Base-by-base conservation (phyloP, 2,888 invertebrate genomes). In the Stenodera caucasica region DNA sequence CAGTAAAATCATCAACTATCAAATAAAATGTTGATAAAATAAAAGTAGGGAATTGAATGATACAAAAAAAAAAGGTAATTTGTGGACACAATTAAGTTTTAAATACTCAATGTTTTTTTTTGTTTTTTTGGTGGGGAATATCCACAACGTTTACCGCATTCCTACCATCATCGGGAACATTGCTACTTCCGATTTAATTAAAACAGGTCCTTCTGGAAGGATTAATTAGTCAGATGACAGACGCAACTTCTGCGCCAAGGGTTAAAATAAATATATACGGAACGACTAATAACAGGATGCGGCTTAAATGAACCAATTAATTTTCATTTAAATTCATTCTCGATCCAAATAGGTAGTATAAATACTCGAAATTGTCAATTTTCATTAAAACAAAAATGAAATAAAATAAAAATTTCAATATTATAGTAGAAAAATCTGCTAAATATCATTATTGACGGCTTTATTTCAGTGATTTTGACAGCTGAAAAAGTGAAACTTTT, bases 161-260 rank as follows among this genome's bases (percentile, higher is more conserved):
- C 30, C 4, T 9, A 45, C 21, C 74, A 70, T 65, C 73, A 72
- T 71, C 73, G 69, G 72, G 72, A 73, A 76, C 73, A 72, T 70
- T 73, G 75, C 74, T 73, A 75, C 75, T 77, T 75, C 74, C 74
- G 75, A 77, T 77, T 76, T 77, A 77, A 77, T 77, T 77, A 77
- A 76, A 75, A 72, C 45, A 71, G 74, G 74, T 75, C 74, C 75
- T 76, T 73, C 74, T 72, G 71, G 72, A 73, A 74, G 76, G 76
- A 76, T 77, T 77, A 77, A 77, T 77, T 77, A 77, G 75, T 74
- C 71, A 70, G 75, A 75, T 75, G 76, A 75, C 75, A 74, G 77
- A 73, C 71, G 75, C 73, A 71, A 75, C 74, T 73, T 71, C 70
- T 66, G 66, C 23, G 45, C 62, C 61, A 66, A 68, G 73, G 72